These are phyloP conservation scores for Cataglyphis albicans DNA, from an alignment of 2,888 invertebrate genomes.

Conservation along the genomic window DNA sequence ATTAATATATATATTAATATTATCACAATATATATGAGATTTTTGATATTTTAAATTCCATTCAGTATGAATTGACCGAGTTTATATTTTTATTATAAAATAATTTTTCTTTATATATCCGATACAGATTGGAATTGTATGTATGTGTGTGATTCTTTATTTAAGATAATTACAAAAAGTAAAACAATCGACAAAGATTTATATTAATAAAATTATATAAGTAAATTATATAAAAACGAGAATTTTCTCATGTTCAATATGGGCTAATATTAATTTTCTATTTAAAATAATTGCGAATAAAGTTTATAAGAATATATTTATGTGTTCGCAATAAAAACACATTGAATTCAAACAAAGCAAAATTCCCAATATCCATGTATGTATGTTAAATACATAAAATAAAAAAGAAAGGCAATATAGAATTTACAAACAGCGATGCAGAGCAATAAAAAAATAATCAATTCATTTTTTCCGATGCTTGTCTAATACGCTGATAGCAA, in stretches of 20 bases:
- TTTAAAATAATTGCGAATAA: background rate
- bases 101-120: background rate
- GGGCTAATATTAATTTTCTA: background rate
- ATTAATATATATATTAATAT: no score
- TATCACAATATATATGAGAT: background rate
- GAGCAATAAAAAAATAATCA: slow-evolving; percentile 30
- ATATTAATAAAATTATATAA: no score
- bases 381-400: no score
- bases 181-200: background rate
- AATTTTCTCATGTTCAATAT: no score
- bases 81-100: slow-evolving; percentile 4
- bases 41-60: background rate
- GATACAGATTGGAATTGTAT: background rate
- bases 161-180: background rate
- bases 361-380: background rate
- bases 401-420: background rate
- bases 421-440: background rate
- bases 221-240: no score
- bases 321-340: background rate
- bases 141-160: background rate
- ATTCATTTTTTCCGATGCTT: slow-evolving; percentile 31
- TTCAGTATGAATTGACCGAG: background rate
- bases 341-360: background rate
- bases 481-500: slow-evolving; percentile 32
- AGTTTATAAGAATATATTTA: background rate